A percentile compares a stretch with the other conserved stretches of the same genome.
Evolutionary conservation across 2,888 invertebrate genomes (phyloP).

Genomic region (Leucoma salicis): DNA sequence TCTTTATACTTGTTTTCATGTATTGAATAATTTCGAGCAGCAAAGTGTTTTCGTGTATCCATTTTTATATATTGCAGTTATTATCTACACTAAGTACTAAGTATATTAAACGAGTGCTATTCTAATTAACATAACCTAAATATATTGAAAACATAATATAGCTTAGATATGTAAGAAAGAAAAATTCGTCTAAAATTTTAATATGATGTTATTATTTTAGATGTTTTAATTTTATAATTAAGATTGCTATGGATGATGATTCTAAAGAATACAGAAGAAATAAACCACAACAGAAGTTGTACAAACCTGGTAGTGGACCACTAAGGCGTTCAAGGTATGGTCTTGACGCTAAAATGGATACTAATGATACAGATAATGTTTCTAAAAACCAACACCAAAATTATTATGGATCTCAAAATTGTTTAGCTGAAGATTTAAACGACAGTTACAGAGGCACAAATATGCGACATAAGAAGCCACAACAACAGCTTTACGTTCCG

Average conservation of each 20-base stretch:
- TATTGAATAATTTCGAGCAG: too few species aligned
- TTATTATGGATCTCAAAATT: slow-evolving; percentile 69
- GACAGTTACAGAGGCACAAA: slow-evolving; percentile 48
- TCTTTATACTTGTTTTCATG: too few species aligned
- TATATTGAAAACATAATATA: slow-evolving; percentile 38
- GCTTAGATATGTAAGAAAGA: slow-evolving; percentile 21
- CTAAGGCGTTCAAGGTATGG: slow-evolving; percentile 85
- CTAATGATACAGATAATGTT: slow-evolving; percentile 56
- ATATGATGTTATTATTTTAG: slow-evolving; percentile 40
- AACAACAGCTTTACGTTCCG: slow-evolving; percentile 71
- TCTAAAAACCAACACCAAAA: slow-evolving; percentile 52
- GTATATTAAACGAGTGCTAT: too few species aligned
- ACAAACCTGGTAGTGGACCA: slow-evolving; percentile 90
- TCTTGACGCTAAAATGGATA: slow-evolving; percentile 81
- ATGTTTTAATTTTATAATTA: slow-evolving; percentile 45
- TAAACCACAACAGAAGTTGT: slow-evolving; percentile 87
- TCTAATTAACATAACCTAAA: slow-evolving; percentile 59
- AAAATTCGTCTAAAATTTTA: slow-evolving; percentile 14
- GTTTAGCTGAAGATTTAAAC: slow-evolving; percentile 57
- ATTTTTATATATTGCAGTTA: too few species aligned
- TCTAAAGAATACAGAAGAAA: slow-evolving; percentile 82
- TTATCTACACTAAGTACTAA: too few species aligned
- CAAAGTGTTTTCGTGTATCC: too few species aligned
- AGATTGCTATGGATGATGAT: slow-evolving; percentile 80
- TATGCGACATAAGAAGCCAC: slow-evolving; percentile 66